Conservation (phyloP, 2,113 vertebrate genomes). For the Epinephelus cyanopodus region DNA sequence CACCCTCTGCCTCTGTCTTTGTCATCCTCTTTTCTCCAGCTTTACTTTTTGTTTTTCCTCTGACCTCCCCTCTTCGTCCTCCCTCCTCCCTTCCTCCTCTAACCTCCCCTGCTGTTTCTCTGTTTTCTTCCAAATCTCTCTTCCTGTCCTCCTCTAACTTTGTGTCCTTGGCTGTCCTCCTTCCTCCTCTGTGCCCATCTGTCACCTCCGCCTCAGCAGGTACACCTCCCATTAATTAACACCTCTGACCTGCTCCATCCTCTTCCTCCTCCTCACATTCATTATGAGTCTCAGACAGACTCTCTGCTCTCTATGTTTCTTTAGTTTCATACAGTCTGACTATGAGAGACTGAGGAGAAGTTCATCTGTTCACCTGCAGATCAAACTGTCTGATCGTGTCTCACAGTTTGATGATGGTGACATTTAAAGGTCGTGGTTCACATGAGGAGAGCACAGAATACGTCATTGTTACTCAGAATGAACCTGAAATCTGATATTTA, state of each 20-base stretch:
- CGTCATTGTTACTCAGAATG: neutral
- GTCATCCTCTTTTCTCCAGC: neutral
- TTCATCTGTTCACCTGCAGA: neutral
- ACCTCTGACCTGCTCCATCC: conserved; percentile 35
- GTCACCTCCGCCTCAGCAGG: conserved; percentile 47
- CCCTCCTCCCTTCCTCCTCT: neutral
- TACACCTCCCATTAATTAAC: conserved; percentile 44
- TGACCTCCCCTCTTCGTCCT: neutral
- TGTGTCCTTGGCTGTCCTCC: conserved; percentile 35
- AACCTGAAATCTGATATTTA: neutral
- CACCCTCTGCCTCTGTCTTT: too few species aligned
- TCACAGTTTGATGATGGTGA: neutral
- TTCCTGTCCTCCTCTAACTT: conserved; percentile 18
- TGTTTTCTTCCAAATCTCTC: neutral
- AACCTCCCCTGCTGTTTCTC: neutral
- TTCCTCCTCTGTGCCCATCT: conserved; percentile 39
- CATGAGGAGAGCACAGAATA: too few species aligned
- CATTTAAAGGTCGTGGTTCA: neutral
- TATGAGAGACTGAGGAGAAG: too few species aligned
- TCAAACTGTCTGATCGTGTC: neutral
- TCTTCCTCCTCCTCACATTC: conserved; percentile 13
- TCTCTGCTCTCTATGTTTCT: too few species aligned
- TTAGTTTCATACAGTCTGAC: neutral
- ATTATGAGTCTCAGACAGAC: neutral
- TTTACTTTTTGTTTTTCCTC: neutral